Base-by-base conservation (phyloP, 2,888 invertebrate genomes). In the Pyrrhosoma nymphula region DNA sequence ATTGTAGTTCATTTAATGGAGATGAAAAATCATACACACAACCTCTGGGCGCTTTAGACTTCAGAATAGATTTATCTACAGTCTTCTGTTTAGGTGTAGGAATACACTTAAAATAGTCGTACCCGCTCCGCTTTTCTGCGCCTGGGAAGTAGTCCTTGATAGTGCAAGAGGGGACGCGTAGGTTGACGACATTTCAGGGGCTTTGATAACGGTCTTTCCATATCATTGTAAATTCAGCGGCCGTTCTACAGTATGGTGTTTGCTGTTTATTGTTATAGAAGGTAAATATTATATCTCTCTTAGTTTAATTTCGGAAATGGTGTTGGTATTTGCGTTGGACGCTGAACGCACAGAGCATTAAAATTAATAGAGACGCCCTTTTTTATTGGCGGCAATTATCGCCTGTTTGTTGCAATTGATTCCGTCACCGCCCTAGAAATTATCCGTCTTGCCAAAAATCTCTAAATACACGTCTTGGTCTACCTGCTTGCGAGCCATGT, bases 121-220 rank as follows among this genome's bases (percentile, higher is more conserved):
- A 20, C 60, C 90, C 30, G 89, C 82, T 63, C 47, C 47, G 47
- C 47, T 47, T 47, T 88, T 89, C 89, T 95, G 95, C 95, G 95
- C 95, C 95, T 95, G 90, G 90, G 88, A 95, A 95, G 88, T 95
- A 95, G 95, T 95, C 95, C 95, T 89, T 88, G 69, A 95, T 88
- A 93, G 95, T 90, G 90, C 60, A 88, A 56, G 88, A 88, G 90
- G 88, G 56, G 95, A 95, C 89, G 95, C 95, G 56, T 88, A 95
- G 95, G 95, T 95, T 95, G 95, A 95, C 95, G 95, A 95, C 89
- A 88, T 95, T 88, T 89, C 95, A 95, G 95, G 95, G 95, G 95
- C 95, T 88, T 91, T 95, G 95, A 55, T 89, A 95, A 60, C 69
- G 93, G 93, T 69, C 93, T 39, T 30, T 30, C 47, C 23, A 20